Evolutionary conservation across 1,140 invertebrate genomes (phyloP).

Genomic region (Drosophila murphyi): DNA sequence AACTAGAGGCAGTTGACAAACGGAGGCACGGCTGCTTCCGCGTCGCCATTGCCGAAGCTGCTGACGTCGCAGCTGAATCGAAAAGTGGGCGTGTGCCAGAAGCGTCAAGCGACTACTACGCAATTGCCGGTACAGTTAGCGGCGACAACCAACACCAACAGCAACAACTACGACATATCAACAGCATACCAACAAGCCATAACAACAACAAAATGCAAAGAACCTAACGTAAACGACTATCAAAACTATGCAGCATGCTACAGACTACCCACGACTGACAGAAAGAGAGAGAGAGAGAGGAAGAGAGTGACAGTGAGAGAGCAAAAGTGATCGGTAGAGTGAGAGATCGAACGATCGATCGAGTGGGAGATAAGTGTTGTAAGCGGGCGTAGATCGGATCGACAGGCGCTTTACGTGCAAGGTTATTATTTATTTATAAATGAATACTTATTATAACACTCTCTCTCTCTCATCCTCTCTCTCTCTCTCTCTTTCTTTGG

Average conservation of each 20-base stretch:
- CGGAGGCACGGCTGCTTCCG: conserved; percentile 68
- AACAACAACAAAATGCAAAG: conserved; percentile 20
- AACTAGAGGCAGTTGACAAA: conserved; percentile 31
- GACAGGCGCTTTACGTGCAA: conserved; percentile 40
- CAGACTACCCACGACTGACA: not conserved
- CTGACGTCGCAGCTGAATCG: conserved; percentile 29
- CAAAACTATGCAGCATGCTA: conserved; percentile 32
- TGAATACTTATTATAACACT: conserved; percentile 28
- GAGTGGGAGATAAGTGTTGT: conserved; percentile 2
- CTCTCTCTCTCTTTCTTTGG: not conserved
- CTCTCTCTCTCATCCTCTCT: not conserved
- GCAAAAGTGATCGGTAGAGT: not conserved
- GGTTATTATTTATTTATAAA: conserved; percentile 77
- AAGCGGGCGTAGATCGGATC: not conserved
- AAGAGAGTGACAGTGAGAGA: conserved; percentile 9
- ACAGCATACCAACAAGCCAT: conserved; percentile 3
- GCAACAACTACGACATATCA: conserved; percentile 1
- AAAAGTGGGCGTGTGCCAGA: conserved; percentile 50
- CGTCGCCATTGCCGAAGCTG: conserved; percentile 53
- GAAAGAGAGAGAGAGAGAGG: not conserved
- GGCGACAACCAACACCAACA: conserved; percentile 18
- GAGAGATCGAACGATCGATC: not conserved
- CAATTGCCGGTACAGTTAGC: conserved; percentile 46
- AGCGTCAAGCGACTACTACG: conserved; percentile 40
- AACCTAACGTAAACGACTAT: not conserved